Evolutionary conservation across 2,113 vertebrate genomes (phyloP).

Genomic region (Azemiops feae): DNA sequence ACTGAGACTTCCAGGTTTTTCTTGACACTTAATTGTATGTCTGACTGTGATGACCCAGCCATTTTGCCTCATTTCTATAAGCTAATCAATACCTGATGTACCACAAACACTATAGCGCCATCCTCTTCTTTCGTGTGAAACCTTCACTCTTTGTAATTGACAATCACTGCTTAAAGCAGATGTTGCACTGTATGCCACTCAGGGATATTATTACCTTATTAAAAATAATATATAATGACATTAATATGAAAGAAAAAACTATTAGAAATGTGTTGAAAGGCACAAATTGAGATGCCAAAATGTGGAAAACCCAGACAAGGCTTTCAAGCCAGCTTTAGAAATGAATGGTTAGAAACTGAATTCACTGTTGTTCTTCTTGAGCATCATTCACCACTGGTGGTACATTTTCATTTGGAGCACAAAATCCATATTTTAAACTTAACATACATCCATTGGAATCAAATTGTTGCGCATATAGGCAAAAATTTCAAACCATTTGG

Average conservation of each 20-base stretch:
- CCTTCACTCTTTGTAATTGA: slow-evolving; percentile 72
- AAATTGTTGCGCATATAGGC: slow-evolving; percentile 6
- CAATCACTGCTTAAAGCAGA: slow-evolving; percentile 83
- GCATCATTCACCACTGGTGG: slow-evolving; percentile 33
- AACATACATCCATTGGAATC: slow-evolving; percentile 28
- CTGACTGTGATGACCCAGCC: slow-evolving; percentile 1
- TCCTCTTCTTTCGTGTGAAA: slow-evolving; percentile 45
- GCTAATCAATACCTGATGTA: slow-evolving; percentile 15
- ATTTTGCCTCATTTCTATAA: slow-evolving; percentile 46
- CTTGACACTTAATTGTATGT: neutral
- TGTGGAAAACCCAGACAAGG: slow-evolving; percentile 85
- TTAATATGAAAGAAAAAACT: slow-evolving; percentile 66
- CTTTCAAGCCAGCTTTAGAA: slow-evolving; percentile 76
- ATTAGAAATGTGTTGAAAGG: slow-evolving; percentile 65
- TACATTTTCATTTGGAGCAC: slow-evolving; percentile 18
- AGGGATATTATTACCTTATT: slow-evolving; percentile 80
- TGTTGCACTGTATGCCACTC: slow-evolving; percentile 81
- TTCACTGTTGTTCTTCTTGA: slow-evolving; percentile 70
- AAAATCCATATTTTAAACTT: neutral
- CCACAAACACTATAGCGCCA: slow-evolving; percentile 8
- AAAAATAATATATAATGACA: slow-evolving; percentile 61
- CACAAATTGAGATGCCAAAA: slow-evolving; percentile 54
- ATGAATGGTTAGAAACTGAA: slow-evolving; percentile 65
- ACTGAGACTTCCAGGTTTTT: slow-evolving; percentile 36
- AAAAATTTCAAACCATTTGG: slow-evolving; percentile 34